Evolutionary conservation across 1,140 invertebrate genomes (phyloP).

Genomic region (Aleiodes sp.): DNA sequence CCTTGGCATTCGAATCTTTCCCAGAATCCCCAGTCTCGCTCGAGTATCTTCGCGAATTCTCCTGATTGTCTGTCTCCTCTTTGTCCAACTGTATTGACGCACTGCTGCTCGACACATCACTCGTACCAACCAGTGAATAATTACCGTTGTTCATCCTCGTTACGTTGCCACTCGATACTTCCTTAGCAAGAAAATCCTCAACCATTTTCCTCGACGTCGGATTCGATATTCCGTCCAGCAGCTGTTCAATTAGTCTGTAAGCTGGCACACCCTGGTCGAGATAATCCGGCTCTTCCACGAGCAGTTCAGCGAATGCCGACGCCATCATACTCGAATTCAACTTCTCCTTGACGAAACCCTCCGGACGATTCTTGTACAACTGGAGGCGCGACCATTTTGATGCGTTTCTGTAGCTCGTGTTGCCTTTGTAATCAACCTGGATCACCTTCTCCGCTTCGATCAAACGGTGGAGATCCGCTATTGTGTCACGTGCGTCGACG

Average conservation of each 20-base stretch:
- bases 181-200: slow-evolving; percentile 73
- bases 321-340: slow-evolving; percentile 68
- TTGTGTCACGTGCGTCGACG: slow-evolving; percentile 76
- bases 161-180: slow-evolving; percentile 73
- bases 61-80: neutral
- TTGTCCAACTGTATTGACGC: slow-evolving; percentile 34
- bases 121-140: slow-evolving; percentile 70
- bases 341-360: slow-evolving; percentile 61
- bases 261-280: slow-evolving; percentile 75
- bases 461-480: slow-evolving; percentile 77
- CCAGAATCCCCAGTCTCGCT: slow-evolving; percentile 42
- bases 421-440: slow-evolving; percentile 88
- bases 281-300: slow-evolving; percentile 76
- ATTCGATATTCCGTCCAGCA: slow-evolving; percentile 71
- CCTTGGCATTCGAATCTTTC: slow-evolving; percentile 21
- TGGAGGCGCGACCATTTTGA: slow-evolving; percentile 73
- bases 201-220: slow-evolving; percentile 74
- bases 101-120: slow-evolving; percentile 55
- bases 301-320: slow-evolving; percentile 74
- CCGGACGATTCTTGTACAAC: slow-evolving; percentile 64
- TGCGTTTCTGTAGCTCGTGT: slow-evolving; percentile 84
- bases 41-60: slow-evolving; percentile 26
- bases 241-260: slow-evolving; percentile 71
- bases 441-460: slow-evolving; percentile 80
- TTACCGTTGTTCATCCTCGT: slow-evolving; percentile 75